Evolutionary conservation across 2,888 invertebrate species (phyloP).

Genomic region (Ganaspis brasiliensis): DNA sequence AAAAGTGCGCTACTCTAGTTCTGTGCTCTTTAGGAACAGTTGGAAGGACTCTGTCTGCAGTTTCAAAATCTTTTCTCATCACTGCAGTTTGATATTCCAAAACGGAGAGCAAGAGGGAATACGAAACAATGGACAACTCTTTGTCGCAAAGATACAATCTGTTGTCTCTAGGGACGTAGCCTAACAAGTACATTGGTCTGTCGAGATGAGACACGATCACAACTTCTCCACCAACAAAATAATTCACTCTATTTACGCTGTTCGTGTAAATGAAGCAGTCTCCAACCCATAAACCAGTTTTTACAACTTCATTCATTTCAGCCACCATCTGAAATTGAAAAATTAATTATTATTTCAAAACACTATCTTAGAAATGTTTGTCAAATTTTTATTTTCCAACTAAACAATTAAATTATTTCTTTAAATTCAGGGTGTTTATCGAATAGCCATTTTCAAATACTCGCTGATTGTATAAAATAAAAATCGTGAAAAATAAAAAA

Average conservation of each 20-base stretch:
- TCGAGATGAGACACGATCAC: slow-evolving; percentile 99
- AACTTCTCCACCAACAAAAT: slow-evolving; percentile 99
- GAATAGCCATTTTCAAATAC: too few species aligned
- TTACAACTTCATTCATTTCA: slow-evolving; percentile 94
- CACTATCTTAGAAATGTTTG: neutral
- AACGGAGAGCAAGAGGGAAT: slow-evolving; percentile 95
- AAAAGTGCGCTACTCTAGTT: slow-evolving; percentile 98
- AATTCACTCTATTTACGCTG: slow-evolving; percentile 97
- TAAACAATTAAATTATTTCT: too few species aligned
- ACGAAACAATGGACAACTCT: slow-evolving; percentile 97
- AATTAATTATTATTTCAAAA: slow-evolving; percentile 29
- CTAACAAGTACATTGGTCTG: slow-evolving; percentile 97
- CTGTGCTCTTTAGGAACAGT: slow-evolving; percentile 98
- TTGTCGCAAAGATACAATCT: slow-evolving; percentile 98
- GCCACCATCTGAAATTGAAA: slow-evolving; percentile 85
- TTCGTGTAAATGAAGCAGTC: slow-evolving; percentile 99
- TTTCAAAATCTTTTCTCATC: slow-evolving; percentile 98
- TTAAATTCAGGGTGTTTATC: too few species aligned
- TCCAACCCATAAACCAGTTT: slow-evolving; percentile 98
- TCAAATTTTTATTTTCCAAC: neutral
- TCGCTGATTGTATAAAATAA: too few species aligned
- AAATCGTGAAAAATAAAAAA: too few species aligned
- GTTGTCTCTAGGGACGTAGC: slow-evolving; percentile 98
- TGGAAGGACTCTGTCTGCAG: slow-evolving; percentile 96
- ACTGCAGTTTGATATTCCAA: slow-evolving; percentile 99